Base-by-base conservation (phyloP, 2,113 vertebrate species). In the Bubo blakistoni region DNA sequence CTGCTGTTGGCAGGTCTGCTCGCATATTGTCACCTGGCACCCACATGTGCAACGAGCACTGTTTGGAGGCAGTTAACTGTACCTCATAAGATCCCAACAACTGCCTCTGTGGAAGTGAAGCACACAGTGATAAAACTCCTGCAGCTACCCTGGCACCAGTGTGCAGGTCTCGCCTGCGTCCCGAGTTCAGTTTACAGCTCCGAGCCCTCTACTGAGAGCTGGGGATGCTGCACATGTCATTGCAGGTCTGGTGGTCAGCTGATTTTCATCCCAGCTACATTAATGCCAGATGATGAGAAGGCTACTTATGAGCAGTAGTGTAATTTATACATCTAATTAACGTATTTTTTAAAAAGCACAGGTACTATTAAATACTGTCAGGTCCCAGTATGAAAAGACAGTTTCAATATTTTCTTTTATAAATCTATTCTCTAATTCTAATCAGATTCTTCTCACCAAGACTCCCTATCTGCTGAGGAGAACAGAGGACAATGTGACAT, bases 351-450 rank as follows among this genome's bases (percentile, higher is more conserved):
- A 57, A 44, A 70, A 85, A 79, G 9, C 29, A 49, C 89, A 55
- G 11, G 13, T 19, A 78, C 34, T 92, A 49, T 73, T 86, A 85
- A 88, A 74, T 86, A 46, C 30, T 82, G 42, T 51, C 71, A 44
- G 47, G 47, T 86, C 29, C 6, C 63, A 55, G n/a, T 54, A 73
- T 67, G 51, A 88, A 95, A 77, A 92, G 67, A 40, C 12, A 88
- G 19, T 81, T 94, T 86, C 90, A 88, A 77, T 93, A 84, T 93
- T 93, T 93, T 76, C 65, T 88, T 93, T 93, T 67, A 71, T 63
- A 92, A 94, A 67, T 40, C 29, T 84, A 3, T 80, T 86, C 58
- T 61, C 79, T 96, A 83, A 62, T 80, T 93, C 47, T 86, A 62
- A 84, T 81, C 72, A 84, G 51, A 66, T 74, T 63, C 80, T 92